Percentiles rank a stretch among this genome's conserved stretches.
Conservation (phyloP, 35 echinoderm and acorn worm genomes). For the Anneissia japonica region DNA sequence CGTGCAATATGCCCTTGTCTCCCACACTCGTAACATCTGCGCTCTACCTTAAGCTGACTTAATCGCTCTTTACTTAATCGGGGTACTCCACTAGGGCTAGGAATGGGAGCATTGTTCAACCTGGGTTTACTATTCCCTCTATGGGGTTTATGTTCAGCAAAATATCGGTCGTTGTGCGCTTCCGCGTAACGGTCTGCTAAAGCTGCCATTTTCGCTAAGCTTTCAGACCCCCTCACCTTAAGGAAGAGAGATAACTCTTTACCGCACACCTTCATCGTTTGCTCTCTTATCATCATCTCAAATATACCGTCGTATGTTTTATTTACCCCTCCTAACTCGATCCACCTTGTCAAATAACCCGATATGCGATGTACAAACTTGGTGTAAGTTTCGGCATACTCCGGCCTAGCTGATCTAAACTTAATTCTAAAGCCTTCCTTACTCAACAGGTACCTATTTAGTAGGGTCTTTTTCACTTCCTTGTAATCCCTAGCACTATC, state of each 20-base stretch:
- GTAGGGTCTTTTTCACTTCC: neutral
- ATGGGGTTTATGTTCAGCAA: too few relatives aligned
- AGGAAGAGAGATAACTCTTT: neutral
- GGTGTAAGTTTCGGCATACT: neutral
- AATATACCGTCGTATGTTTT: neutral
- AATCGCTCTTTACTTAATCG: too few relatives aligned
- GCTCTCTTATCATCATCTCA: neutral
- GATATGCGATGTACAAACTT: neutral
- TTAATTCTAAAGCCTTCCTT: neutral
- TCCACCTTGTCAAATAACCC: neutral
- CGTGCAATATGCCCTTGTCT: neutral
- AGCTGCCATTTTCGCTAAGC: neutral
- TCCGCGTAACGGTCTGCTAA: neutral
- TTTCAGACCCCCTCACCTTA: neutral
- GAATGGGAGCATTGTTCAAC: too few relatives aligned
- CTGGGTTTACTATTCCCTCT: too few relatives aligned
- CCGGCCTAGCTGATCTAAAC: slow-evolving; percentile 1
- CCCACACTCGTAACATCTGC: too few relatives aligned
- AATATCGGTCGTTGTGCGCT: neutral
- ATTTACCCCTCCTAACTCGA: neutral
- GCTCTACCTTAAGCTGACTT: too few relatives aligned
- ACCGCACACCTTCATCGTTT: neutral
- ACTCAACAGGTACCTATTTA: neutral
- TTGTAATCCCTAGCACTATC: neutral
- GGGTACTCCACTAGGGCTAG: too few relatives aligned